Evolutionary conservation across 2,113 vertebrate species (phyloP).

Genomic region (Pelecanoides urinatrix): DNA sequence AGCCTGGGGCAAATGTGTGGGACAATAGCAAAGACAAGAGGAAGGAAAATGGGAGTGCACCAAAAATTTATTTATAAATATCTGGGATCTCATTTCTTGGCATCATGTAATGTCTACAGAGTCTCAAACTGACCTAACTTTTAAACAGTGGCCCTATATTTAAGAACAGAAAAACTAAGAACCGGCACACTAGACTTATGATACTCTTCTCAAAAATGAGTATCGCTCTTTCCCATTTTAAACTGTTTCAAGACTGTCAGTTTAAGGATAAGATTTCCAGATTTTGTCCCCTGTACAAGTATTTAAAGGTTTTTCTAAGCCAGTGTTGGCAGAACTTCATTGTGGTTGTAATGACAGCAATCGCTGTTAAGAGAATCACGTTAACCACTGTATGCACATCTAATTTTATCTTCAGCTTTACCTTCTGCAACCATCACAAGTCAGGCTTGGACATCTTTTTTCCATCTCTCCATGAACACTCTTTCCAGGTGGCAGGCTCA

Average conservation of each 20-base stretch:
- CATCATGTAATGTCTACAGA: not conserved
- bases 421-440: not conserved
- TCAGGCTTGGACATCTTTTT: not conserved
- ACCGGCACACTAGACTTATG: not conserved
- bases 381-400: not conserved
- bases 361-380: not conserved
- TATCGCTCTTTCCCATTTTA: conserved; percentile 6
- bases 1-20: not conserved
- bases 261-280: not conserved
- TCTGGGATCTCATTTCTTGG: conserved; percentile 6
- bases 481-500: not conserved
- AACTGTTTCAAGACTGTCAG: not conserved
- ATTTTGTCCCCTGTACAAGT: not conserved
- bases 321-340: not conserved
- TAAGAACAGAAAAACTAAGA: conserved; percentile 27
- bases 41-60: not conserved
- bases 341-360: not conserved
- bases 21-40: conserved; percentile 13
- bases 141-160: not conserved
- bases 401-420: not conserved
- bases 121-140: not conserved
- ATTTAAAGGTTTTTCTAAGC: not conserved
- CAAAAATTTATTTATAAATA: conserved; percentile 40
- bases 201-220: not conserved
- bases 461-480: not conserved